Evolutionary conservation across 2,797 vertebrate species (phyloP).

Genomic region (Pristis pectinata): DNA sequence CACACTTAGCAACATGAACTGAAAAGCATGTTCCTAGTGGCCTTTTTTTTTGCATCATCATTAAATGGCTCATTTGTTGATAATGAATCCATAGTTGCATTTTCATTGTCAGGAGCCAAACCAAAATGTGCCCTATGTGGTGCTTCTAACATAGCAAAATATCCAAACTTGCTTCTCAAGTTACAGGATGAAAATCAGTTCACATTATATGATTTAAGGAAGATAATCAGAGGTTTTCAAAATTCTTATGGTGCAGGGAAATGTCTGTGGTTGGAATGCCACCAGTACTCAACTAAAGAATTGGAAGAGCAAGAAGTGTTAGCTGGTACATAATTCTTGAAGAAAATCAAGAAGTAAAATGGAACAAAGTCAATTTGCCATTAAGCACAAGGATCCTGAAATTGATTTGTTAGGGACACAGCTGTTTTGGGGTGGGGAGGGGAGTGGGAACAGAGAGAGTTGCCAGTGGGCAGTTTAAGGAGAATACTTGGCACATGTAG

Average conservation of each 20-base stretch:
- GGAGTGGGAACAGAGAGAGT: not conserved
- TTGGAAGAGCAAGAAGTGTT: not conserved
- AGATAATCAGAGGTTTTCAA: not conserved
- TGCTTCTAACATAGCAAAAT: not conserved
- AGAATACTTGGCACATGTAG: not conserved
- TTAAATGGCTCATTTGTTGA: not conserved
- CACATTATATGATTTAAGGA: not conserved
- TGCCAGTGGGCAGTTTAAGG: too few species aligned
- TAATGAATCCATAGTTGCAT: not conserved
- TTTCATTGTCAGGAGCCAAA: not conserved
- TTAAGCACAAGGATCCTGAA: not conserved
- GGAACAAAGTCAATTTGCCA: not conserved
- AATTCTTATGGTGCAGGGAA: not conserved
- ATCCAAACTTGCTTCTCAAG: not conserved
- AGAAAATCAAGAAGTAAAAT: not conserved
- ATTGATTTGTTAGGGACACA: not conserved
- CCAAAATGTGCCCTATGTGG: not conserved
- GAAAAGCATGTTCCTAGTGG: too few species aligned
- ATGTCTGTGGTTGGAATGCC: not conserved
- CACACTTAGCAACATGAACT: too few species aligned
- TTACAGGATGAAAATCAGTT: not conserved
- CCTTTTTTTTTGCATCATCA: not conserved
- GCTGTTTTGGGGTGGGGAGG: too few species aligned
- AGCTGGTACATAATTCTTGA: not conserved
- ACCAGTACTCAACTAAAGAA: not conserved